Evolutionary conservation across 2,888 invertebrate species (phyloP).

Genomic region (Ornithoptera priamus): DNA sequence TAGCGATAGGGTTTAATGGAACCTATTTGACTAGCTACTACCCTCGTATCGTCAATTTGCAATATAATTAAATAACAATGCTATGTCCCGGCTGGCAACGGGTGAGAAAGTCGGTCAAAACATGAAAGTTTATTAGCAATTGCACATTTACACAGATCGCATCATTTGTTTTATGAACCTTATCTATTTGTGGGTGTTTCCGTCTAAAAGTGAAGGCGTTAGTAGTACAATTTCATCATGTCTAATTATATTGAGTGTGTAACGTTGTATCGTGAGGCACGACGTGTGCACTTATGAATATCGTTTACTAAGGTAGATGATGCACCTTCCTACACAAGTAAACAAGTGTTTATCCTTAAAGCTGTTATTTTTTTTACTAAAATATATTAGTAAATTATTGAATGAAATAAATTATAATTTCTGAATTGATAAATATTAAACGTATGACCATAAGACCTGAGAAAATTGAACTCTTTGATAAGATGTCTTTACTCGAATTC

Average conservation of each 20-base stretch:
- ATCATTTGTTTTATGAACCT: slow-evolving; percentile 16
- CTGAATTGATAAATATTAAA: neutral
- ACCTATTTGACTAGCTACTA: too few species aligned
- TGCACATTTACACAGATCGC: neutral
- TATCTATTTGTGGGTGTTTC: slow-evolving; percentile 20
- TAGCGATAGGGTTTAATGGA: too few species aligned
- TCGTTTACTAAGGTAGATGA: neutral
- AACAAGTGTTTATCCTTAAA: neutral
- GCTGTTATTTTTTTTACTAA: too few species aligned
- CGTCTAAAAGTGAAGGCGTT: slow-evolving; percentile 15
- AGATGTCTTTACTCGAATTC: slow-evolving; percentile 44
- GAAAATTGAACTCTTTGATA: slow-evolving; percentile 1
- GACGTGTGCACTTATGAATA: neutral
- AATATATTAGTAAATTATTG: too few species aligned
- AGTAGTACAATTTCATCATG: slow-evolving; percentile 20
- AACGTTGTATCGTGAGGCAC: slow-evolving; percentile 3
- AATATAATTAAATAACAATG: too few species aligned
- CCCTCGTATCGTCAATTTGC: too few species aligned
- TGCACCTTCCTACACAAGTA: neutral
- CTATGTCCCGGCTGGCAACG: too few species aligned
- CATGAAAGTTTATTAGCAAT: slow-evolving; percentile 1
- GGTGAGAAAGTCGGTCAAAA: too few species aligned
- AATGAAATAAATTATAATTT: too few species aligned
- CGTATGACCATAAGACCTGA: neutral
- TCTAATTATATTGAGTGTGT: slow-evolving; percentile 21